Evolutionary conservation across 2,888 invertebrate genomes (phyloP).

Genomic region (Drosophila engyochracea): DNA sequence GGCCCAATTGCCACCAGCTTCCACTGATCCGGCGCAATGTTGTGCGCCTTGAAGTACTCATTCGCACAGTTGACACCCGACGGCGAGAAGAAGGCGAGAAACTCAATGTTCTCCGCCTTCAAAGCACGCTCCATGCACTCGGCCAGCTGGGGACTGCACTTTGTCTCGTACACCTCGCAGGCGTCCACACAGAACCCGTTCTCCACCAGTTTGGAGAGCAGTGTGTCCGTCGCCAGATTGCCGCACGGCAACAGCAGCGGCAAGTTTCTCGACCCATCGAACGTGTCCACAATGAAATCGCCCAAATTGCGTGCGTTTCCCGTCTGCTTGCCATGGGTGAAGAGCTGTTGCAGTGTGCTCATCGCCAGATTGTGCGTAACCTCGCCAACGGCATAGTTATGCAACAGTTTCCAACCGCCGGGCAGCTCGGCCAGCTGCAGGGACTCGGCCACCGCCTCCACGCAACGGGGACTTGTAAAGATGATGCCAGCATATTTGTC

Average conservation of each 20-base stretch:
- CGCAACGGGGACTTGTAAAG: slow-evolving; percentile 87
- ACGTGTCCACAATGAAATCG: slow-evolving; percentile 86
- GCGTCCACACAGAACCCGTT: slow-evolving; percentile 85
- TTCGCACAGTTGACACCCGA: slow-evolving; percentile 86
- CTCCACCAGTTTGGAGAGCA: slow-evolving; percentile 85
- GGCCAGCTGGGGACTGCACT: slow-evolving; percentile 85
- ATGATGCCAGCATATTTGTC: slow-evolving; percentile 86
- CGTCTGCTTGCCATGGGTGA: slow-evolving; percentile 86
- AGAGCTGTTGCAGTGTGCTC: slow-evolving; percentile 85
- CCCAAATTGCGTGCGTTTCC: slow-evolving; percentile 87
- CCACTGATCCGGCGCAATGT: slow-evolving; percentile 77
- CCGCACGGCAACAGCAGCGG: slow-evolving; percentile 87
- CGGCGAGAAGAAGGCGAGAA: slow-evolving; percentile 87
- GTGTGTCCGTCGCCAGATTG: slow-evolving; percentile 86
- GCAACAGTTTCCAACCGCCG: slow-evolving; percentile 85
- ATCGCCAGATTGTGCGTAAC: slow-evolving; percentile 86
- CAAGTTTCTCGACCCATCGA: slow-evolving; percentile 84
- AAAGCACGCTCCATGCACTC: slow-evolving; percentile 84
- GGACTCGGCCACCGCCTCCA: slow-evolving; percentile 86
- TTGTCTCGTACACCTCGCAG: slow-evolving; percentile 87
- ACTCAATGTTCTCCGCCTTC: slow-evolving; percentile 85
- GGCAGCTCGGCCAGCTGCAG: slow-evolving; percentile 84
- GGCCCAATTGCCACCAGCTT: slow-evolving; percentile 87
- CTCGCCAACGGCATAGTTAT: slow-evolving; percentile 87
- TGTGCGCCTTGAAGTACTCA: slow-evolving; percentile 84